Percentiles rank a stretch among this genome's conserved stretches.
phyloP scores from a whole-genome alignment of 2,113 vertebrate genomes.

The Phylloscopus trochiloides region DNA sequence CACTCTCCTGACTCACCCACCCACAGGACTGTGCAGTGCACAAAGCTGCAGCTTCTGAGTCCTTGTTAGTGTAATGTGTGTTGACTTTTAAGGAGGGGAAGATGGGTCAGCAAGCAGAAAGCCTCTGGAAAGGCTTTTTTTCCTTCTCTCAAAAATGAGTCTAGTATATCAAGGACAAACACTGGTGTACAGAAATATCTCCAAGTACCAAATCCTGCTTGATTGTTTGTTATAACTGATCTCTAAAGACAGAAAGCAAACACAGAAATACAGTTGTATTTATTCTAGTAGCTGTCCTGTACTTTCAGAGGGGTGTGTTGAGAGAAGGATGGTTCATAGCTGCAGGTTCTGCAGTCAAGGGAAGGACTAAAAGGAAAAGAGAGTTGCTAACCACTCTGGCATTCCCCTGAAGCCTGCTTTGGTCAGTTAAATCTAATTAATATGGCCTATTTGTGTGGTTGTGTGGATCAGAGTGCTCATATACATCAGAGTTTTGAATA shows the following conservation, averaged over 20 bases:
- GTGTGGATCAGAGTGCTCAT: not conserved
- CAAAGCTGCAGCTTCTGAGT: not conserved
- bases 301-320: not conserved
- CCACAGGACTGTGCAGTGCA: not conserved
- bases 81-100: not conserved
- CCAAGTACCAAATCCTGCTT: not conserved
- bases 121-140: not conserved
- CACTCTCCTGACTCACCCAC: not conserved
- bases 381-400: rapidly evolving
- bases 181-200: not conserved
- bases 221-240: rapidly evolving
- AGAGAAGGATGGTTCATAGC: not conserved
- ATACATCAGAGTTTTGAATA: not conserved
- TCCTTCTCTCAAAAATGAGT: not conserved
- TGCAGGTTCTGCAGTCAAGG: not conserved
- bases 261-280: rapidly evolving
- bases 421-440: not conserved
- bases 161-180: not conserved
- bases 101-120: not conserved
- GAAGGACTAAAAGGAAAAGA: not conserved
- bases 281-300: not conserved
- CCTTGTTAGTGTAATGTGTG: not conserved
- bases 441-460: not conserved
- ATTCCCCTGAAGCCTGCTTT: not conserved
- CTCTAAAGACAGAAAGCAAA: not conserved